These are phyloP conservation scores for Albula goreensis DNA, from an alignment of 2,113 vertebrate genomes.

Conservation along the genomic window DNA sequence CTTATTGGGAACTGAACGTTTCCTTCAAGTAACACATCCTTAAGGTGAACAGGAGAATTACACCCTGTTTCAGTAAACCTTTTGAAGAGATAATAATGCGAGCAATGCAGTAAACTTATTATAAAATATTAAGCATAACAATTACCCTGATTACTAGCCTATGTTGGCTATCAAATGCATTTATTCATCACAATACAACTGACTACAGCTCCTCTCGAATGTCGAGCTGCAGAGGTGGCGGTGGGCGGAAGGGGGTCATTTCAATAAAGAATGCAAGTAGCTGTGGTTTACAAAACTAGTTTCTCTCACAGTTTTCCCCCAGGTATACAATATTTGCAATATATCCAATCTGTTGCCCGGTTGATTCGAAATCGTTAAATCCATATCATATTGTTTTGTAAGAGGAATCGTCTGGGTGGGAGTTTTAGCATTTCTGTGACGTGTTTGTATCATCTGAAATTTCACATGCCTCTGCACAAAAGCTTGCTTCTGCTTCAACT, in stretches of 20 bases:
- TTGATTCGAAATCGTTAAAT: background rate
- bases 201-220: background rate
- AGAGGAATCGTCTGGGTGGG: background rate
- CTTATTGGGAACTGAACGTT: constrained; percentile 34
- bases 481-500: background rate
- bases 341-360: background rate
- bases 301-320: background rate
- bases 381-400: background rate
- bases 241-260: constrained; percentile 3
- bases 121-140: background rate
- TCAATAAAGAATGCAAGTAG: background rate
- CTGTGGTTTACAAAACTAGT: background rate
- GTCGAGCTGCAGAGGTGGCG: background rate
- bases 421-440: background rate
- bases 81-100: background rate
- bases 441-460: background rate
- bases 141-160: background rate
- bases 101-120: background rate
- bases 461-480: background rate
- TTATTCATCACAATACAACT: background rate
- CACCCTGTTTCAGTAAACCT: constrained; percentile 29
- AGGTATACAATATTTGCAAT: background rate
- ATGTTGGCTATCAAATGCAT: background rate
- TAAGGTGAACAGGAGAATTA: constrained; percentile 50
- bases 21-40: constrained; percentile 40